These are phyloP conservation scores for Prunella strophiata DNA, from an alignment of 2,797 vertebrate species.

Conservation along the genomic window DNA sequence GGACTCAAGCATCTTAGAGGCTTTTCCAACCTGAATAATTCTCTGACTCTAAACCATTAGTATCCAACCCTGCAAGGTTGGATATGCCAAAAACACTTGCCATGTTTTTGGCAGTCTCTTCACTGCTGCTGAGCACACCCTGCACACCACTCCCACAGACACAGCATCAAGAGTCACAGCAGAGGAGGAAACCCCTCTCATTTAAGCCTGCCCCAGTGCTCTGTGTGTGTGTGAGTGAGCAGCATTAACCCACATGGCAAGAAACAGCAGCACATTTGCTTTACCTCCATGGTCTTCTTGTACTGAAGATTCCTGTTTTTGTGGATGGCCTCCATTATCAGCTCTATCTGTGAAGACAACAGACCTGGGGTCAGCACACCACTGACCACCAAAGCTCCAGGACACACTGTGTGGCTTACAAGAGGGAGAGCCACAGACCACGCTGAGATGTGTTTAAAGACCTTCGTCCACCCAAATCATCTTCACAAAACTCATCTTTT, in stretches of 20 bases:
- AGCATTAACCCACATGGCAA: not conserved
- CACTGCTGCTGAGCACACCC: not conserved
- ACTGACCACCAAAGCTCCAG: not conserved
- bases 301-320: conserved; percentile 88
- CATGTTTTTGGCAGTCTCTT: rapidly evolving
- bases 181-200: not conserved
- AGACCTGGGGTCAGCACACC: not conserved
- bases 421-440: not conserved
- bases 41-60: not conserved
- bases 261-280: not conserved
- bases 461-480: not conserved
- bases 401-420: not conserved
- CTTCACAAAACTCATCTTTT: not conserved
- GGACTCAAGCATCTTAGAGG: not conserved
- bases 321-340: conserved; percentile 89
- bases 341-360: conserved; percentile 84
- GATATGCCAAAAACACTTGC: too few relatives aligned
- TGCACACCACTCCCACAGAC: not conserved
- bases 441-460: not conserved
- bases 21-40: not conserved
- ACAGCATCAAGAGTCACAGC: rapidly evolving
- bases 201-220: not conserved
- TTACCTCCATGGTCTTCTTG: conserved; percentile 94
- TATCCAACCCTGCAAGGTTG: not conserved
- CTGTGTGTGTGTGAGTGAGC: rapidly evolving